Evolutionary conservation across 2,113 vertebrate species (phyloP).

Genomic region (Pitta sordida): DNA sequence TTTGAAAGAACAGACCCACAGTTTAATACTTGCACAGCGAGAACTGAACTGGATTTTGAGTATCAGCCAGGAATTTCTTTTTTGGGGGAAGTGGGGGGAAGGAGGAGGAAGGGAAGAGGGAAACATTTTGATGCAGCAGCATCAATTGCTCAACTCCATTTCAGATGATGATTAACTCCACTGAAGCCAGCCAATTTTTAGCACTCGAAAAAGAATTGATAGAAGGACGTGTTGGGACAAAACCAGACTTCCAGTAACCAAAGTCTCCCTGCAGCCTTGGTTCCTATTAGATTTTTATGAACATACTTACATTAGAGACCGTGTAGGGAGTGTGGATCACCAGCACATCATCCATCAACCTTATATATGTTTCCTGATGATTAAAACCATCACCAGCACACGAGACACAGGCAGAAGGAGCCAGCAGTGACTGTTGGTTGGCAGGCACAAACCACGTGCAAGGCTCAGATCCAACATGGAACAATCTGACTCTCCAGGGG

Average conservation of each 20-base stretch:
- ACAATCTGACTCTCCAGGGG: accelerated
- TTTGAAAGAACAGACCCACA: conserved; percentile 60
- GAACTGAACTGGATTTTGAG: conserved; percentile 19
- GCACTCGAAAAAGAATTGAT: not conserved
- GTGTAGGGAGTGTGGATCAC: not conserved
- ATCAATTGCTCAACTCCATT: conserved; percentile 5
- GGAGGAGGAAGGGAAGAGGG: not conserved
- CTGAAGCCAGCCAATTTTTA: not conserved
- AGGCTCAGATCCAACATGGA: not conserved
- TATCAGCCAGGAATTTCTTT: conserved; percentile 55
- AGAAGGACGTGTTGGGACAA: not conserved
- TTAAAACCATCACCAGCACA: not conserved
- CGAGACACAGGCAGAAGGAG: not conserved
- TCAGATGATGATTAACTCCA: conserved; percentile 32
- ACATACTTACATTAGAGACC: not conserved
- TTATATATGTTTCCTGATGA: not conserved
- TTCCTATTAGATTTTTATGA: not conserved
- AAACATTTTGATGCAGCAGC: conserved; percentile 39
- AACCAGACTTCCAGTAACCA: not conserved
- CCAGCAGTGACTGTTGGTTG: not conserved
- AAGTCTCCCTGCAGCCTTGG: not conserved
- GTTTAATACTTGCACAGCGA: conserved; percentile 47
- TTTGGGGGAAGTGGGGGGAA: not conserved
- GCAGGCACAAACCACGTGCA: not conserved
- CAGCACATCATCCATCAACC: conserved; percentile 14